Percentiles rank a stretch among this genome's conserved stretches.
Evolutionary conservation across 1,140 invertebrate genomes (phyloP).

Genomic region (Drosophila ficusphila): DNA sequence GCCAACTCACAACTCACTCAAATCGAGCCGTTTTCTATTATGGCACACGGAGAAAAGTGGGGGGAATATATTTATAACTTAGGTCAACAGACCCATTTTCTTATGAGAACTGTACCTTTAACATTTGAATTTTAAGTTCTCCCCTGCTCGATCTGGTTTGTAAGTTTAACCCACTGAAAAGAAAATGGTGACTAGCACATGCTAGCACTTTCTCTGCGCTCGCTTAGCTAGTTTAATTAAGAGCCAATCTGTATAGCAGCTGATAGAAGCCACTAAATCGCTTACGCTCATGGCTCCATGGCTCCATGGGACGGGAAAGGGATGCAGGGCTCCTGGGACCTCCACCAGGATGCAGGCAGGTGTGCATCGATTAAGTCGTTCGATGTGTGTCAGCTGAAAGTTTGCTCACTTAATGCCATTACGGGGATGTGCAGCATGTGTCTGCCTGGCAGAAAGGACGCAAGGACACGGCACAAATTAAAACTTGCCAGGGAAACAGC

Average conservation of each 20-base stretch:
- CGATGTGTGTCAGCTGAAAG: conserved; percentile 58
- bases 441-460: conserved; percentile 3
- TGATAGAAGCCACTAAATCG: conserved; percentile 71
- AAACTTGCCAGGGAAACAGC: conserved; percentile 31
- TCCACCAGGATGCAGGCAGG: conserved; percentile 9
- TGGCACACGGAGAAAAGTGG: not conserved
- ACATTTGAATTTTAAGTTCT: too few species aligned
- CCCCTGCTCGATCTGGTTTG: conserved; percentile 9
- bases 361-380: conserved; percentile 75
- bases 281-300: conserved; percentile 40
- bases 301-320: not conserved
- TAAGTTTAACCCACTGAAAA: conserved; percentile 37
- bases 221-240: conserved; percentile 69
- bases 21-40: conserved; percentile 1
- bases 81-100: too few species aligned
- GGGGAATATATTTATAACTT: too few species aligned
- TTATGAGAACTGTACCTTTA: too few species aligned
- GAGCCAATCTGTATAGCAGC: conserved; percentile 75
- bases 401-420: conserved; percentile 69
- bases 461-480: conserved; percentile 42
- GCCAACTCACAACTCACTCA: conserved; percentile 2
- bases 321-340: conserved; percentile 3
- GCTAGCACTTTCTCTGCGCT: conserved; percentile 10
- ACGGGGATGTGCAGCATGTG: conserved; percentile 33
- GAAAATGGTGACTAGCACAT: conserved; percentile 15